Evolutionary conservation across 2,888 invertebrate species (phyloP).

Genomic region (Xanthia icteritia): DNA sequence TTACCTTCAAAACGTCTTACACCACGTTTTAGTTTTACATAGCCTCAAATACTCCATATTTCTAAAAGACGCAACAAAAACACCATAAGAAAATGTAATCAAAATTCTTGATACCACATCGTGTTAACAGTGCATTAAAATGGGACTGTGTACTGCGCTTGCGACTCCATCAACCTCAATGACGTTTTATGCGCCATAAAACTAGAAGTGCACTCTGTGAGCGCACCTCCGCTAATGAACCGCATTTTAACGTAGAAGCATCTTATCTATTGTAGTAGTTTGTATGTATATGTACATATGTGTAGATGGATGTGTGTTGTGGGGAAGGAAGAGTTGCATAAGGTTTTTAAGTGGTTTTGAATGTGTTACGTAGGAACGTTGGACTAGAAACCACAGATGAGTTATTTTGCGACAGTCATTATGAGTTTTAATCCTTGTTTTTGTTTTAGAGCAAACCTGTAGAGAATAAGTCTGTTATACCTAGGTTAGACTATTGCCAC

Average conservation of each 20-base stretch:
- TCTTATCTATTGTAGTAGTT: constrained; percentile 33
- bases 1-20: neutral
- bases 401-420: constrained; percentile 8
- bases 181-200: constrained; percentile 70
- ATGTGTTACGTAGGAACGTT: neutral
- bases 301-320: constrained; percentile 14
- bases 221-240: constrained; percentile 69
- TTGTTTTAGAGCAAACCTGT: neutral
- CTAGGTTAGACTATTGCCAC: too few species aligned
- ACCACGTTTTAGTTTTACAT: constrained; percentile 2
- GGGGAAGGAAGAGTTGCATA: constrained; percentile 14
- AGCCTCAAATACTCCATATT: neutral
- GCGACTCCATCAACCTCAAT: constrained; percentile 69
- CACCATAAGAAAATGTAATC: constrained; percentile 60
- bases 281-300: constrained; percentile 21
- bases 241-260: constrained; percentile 56
- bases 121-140: constrained; percentile 69
- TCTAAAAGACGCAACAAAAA: constrained; percentile 32
- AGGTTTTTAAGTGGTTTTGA: constrained; percentile 34
- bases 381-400: neutral
- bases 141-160: constrained; percentile 55
- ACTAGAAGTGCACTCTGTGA: constrained; percentile 72
- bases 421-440: neutral
- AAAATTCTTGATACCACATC: constrained; percentile 61
- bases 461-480: neutral